Evolutionary conservation across 2,888 invertebrate species (phyloP).

Genomic region (Acanthosoma haemorrhoidale): DNA sequence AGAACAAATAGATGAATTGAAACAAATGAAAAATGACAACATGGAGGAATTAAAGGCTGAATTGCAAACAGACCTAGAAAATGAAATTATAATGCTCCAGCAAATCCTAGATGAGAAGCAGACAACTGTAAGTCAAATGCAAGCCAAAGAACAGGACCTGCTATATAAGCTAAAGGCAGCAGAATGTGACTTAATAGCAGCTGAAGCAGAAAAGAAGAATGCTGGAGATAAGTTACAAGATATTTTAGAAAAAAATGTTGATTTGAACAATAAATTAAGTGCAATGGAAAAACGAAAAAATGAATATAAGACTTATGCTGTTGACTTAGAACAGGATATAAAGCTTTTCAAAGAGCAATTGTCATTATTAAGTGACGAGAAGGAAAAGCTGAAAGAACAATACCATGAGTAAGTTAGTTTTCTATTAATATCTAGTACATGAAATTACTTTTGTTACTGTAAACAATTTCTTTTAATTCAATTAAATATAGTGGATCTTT

Average conservation of each 20-base stretch:
- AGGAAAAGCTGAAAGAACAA: slow-evolving; percentile 34
- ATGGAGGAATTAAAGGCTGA: slow-evolving; percentile 34
- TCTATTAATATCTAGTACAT: neutral
- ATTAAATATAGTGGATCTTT: neutral
- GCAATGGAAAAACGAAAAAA: slow-evolving; percentile 37
- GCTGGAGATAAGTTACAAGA: slow-evolving; percentile 31
- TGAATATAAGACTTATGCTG: slow-evolving; percentile 38
- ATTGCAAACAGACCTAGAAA: slow-evolving; percentile 35
- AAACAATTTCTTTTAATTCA: too few relatives aligned
- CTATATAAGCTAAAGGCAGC: slow-evolving; percentile 35
- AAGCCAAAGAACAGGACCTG: slow-evolving; percentile 29
- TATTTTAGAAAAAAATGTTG: slow-evolving; percentile 27
- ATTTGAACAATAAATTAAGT: slow-evolving; percentile 27
- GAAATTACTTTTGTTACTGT: too few relatives aligned
- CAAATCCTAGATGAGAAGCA: slow-evolving; percentile 35
- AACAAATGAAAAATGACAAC: slow-evolving; percentile 30
- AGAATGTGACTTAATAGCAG: slow-evolving; percentile 30
- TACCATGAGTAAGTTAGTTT: slow-evolving; percentile 32
- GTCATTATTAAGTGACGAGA: slow-evolving; percentile 24
- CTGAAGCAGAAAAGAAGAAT: slow-evolving; percentile 30
- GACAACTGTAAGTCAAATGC: slow-evolving; percentile 27
- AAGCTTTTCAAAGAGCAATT: slow-evolving; percentile 28
- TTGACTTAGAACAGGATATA: slow-evolving; percentile 33
- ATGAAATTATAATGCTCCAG: slow-evolving; percentile 35
- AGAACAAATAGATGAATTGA: slow-evolving; percentile 34